Conservation (phyloP, 1,140 invertebrate species). For the Apis dorsata region DNA sequence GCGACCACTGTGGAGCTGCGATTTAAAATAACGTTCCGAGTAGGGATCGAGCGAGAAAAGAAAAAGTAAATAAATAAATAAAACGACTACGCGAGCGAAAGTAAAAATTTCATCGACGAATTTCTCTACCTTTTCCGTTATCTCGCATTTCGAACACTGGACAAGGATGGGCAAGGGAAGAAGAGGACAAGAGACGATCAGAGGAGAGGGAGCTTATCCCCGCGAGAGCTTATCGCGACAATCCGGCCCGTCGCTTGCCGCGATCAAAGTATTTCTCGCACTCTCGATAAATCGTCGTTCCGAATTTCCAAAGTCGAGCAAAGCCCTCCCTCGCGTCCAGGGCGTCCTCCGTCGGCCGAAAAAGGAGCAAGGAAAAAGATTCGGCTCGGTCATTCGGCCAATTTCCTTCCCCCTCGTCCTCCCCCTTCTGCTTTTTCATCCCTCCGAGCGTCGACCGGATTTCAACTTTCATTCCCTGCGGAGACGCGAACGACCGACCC, state of each 20-base stretch:
- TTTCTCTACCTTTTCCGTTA: too few species aligned
- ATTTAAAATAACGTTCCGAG: conserved; percentile 9
- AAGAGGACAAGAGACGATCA: too few species aligned
- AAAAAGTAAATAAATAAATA: too few species aligned
- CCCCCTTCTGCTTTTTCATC: background rate
- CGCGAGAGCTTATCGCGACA: too few species aligned
- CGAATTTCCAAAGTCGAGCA: background rate
- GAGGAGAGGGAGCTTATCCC: too few species aligned
- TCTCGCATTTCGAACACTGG: too few species aligned
- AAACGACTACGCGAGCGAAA: background rate
- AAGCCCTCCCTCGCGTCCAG: background rate
- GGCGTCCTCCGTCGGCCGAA: background rate
- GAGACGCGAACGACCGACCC: conserved; percentile 47
- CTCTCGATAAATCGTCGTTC: too few species aligned
- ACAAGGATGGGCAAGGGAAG: too few species aligned
- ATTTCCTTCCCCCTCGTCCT: conserved; percentile 35
- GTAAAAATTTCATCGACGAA: too few species aligned
- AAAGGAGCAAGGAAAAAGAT: background rate
- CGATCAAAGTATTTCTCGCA: too few species aligned
- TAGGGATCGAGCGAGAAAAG: background rate
- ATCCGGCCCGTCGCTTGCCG: too few species aligned
- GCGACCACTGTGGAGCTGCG: background rate
- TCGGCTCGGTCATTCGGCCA: conserved; percentile 37
- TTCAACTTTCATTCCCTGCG: conserved; percentile 56
- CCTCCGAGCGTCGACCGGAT: conserved; percentile 32